Percentiles rank a stretch among this genome's conserved stretches.
These are phyloP conservation scores for Diachasma alloeum DNA, from an alignment of 1,140 invertebrate genomes.

Conservation along the genomic window DNA sequence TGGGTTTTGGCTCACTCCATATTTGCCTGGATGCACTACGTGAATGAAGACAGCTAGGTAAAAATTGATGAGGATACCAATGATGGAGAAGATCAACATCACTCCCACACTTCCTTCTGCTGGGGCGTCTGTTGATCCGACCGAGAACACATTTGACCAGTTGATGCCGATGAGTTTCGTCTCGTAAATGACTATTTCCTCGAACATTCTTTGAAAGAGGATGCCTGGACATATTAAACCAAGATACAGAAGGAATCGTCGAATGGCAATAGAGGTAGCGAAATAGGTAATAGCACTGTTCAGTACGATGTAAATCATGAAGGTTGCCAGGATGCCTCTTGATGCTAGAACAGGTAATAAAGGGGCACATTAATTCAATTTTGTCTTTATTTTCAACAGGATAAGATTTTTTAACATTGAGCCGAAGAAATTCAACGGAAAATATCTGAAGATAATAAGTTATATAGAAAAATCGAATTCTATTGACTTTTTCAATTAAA, in stretches of 20 bases:
- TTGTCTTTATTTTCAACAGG: no score
- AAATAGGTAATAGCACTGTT: conserved; percentile 3
- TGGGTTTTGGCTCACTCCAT: conserved; percentile 66
- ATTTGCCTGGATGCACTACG: conserved; percentile 66
- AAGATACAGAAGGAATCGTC: conserved; percentile 29
- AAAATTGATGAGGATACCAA: conserved; percentile 42
- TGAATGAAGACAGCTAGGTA: conserved; percentile 62
- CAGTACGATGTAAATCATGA: conserved; percentile 23
- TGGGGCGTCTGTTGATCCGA: conserved; percentile 26
- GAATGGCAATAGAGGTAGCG: not conserved
- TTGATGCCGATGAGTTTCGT: conserved; percentile 40
- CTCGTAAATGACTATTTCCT: conserved; percentile 43
- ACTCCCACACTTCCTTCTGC: conserved; percentile 38
- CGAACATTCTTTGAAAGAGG: conserved; percentile 37
- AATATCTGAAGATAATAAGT: no score
- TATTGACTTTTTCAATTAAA: no score
- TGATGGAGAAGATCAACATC: conserved; percentile 45
- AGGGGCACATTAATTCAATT: no score
- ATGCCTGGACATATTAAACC: conserved; percentile 46
- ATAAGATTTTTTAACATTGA: no score
- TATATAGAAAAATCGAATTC: no score
- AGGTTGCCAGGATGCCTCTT: conserved; percentile 16
- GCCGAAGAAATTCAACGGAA: no score
- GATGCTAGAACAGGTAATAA: not conserved
- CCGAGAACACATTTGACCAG: conserved; percentile 42